Conservation (phyloP, 92 coral and sea anemone species). For the Phenganax subtilis region DNA sequence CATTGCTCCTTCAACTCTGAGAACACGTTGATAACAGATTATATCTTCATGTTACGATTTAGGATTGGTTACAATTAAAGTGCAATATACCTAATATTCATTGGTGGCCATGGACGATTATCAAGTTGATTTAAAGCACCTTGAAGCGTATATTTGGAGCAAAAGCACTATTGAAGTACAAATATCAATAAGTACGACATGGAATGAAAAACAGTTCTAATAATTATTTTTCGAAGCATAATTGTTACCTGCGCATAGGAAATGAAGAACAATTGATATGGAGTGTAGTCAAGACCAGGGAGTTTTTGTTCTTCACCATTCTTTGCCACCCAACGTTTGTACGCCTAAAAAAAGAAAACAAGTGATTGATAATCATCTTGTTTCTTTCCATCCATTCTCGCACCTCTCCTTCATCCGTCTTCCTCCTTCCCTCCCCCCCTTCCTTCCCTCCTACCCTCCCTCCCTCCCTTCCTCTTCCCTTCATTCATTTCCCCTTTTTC, state of each 20-base stretch:
- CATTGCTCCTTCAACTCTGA: slow-evolving; percentile 20
- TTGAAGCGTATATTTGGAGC: slow-evolving; percentile 29
- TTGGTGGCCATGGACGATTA: slow-evolving; percentile 30
- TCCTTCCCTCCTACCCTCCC: too few species aligned
- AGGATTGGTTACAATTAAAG: not conserved
- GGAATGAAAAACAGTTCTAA: not conserved
- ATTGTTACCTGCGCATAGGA: slow-evolving; percentile 33
- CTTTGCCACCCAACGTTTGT: slow-evolving; percentile 27
- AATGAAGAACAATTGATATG: slow-evolving; percentile 31
- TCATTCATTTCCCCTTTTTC: too few species aligned
- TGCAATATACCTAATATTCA: slow-evolving; percentile 27
- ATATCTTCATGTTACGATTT: too few species aligned
- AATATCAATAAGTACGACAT: not conserved
- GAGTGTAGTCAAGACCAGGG: slow-evolving; percentile 35
- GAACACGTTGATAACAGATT: not conserved
- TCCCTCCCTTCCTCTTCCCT: too few species aligned
- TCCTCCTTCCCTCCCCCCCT: too few species aligned
- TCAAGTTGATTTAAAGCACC: slow-evolving; percentile 34
- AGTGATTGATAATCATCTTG: not conserved
- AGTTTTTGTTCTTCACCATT: slow-evolving; percentile 20
- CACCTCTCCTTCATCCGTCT: too few species aligned
- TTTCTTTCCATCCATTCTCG: not conserved
- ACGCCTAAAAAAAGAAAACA: slow-evolving; percentile 8
- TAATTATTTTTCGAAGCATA: not conserved
- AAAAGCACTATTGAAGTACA: slow-evolving; percentile 1